Evolutionary conservation across 1,140 invertebrate genomes (phyloP), one percentile per base, ranked within the genome.

Genomic region (Zaprionus camerounensis): DNA sequence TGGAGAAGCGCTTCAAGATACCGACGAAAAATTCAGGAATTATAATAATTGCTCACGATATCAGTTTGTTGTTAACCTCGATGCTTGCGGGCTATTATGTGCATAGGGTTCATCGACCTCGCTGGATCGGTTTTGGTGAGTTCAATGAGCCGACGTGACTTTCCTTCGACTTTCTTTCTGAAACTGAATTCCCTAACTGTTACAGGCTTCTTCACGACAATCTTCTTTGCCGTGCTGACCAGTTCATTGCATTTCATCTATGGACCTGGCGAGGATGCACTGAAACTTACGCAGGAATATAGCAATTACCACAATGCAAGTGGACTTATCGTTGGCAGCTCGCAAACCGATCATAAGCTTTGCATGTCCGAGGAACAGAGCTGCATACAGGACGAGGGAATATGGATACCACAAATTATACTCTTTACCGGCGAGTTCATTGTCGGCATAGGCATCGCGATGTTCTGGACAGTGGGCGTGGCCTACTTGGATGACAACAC

Each of bases 1-100:
- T 97, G 49, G 96, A 97, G 85, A 97, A 97, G 87, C 94, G 96
- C 76, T 97, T 96, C 90, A 96, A 96, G 80, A 96, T 97, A 83
- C 95, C 96, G 0, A 96, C 95, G 26, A 94, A 95, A 86, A 95
- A 95, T 4, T 95, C 95, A 69, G 96, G 95, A 57, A 93, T 96
- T 70, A 96, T 96, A 76, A 94, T 94, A 34, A 94, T 96, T 24
- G 96, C 95, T 12, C 96, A 96, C 90, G 96, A 91, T 58, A 78
- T 92, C 17, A 86, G 74, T 26, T 72, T 80, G 5, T 78, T 92
- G 84, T 28, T 91, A 12, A 68, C 71, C 3, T 81, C 91, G 5
- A 64, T 77, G 11, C 20, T 92, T 17, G 46, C 83, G 36, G 84
- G 91, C 17, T 92, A 92, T 46, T 92, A 83, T 63, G 76, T 74